Evolutionary conservation across 1,140 invertebrate species (phyloP), one percentile per base, ranked within the genome.

Genomic region (Diorhabda carinulata): DNA sequence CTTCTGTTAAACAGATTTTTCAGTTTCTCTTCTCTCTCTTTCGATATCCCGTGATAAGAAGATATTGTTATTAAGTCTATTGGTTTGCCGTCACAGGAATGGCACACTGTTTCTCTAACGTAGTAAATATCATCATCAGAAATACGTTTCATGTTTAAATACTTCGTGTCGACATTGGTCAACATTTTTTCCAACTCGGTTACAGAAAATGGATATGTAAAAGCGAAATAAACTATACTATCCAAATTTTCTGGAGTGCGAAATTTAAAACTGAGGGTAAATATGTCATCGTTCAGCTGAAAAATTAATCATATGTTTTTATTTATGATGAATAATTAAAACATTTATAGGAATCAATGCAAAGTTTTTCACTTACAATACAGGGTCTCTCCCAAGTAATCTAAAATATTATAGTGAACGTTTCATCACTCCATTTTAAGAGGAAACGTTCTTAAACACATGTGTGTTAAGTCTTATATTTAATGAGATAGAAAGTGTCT

Each of bases 191-290:
- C 91, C 59, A 93, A 83, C 76, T 97, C 93, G 0, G 85, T 84
- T 77, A 95, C 96, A 0, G 93, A 91, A 83, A 90, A 96, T 25
- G 95, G 95, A 82, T 93, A 97, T 43, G 94, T 95, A 81, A 97
- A 97, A 2, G 94, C 94, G 84, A 97, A 93, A 82, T 94, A 96
- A 40, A 89, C 91, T 8, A 89, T 87, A 3, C 90, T 88, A 74
- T 89, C 88, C 41, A 82, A 77, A 79, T 92, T 90, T 71, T 93
- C 91, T 44, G 89, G 85, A 44, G 92, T 90, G 9, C 87, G 84
- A 78, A 91, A 92, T 73, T 87, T 89, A 81, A 96, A 97, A 61
- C 88, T 91, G 67, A 96, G 80, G 43, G 88, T 90, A 80, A 95
- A 96, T 70, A 89, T 86, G 72, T 88, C 85, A 71, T 88, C 86